Evolutionary conservation across 2,797 vertebrate species (phyloP).

Genomic region (Spheniscus humboldti): DNA sequence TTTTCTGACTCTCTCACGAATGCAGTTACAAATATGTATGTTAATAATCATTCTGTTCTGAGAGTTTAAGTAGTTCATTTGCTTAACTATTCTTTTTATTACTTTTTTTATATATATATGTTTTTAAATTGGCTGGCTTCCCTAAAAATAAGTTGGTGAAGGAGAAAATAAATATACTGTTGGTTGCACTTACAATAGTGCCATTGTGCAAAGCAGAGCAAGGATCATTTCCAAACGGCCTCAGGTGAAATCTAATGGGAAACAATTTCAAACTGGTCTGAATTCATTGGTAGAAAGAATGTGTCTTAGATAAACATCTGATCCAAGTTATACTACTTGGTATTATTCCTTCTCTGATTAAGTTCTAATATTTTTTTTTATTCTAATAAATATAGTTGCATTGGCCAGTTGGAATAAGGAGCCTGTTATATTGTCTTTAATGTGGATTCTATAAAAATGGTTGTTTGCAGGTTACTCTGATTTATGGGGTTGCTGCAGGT

Average conservation of each 20-base stretch:
- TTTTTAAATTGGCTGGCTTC: slow-evolving; percentile 41
- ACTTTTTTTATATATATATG: background rate
- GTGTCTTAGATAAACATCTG: slow-evolving; percentile 77
- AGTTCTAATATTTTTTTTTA: slow-evolving; percentile 50
- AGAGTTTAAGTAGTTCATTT: slow-evolving; percentile 45
- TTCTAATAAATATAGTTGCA: slow-evolving; percentile 66
- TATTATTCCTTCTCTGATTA: slow-evolving; percentile 69
- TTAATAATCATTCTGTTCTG: slow-evolving; percentile 3
- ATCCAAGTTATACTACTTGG: slow-evolving; percentile 69
- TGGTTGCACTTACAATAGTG: slow-evolving; percentile 70
- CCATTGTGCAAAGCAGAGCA: slow-evolving; percentile 69
- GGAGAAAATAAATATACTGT: slow-evolving; percentile 72
- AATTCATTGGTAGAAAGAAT: slow-evolving; percentile 72
- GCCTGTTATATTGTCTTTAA: slow-evolving; percentile 69
- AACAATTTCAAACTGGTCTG: slow-evolving; percentile 71
- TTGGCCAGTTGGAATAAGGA: slow-evolving; percentile 65
- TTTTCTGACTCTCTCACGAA: slow-evolving; percentile 21
- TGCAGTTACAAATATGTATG: background rate
- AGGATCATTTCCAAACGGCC: slow-evolving; percentile 74
- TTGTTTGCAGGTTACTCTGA: slow-evolving; percentile 70
- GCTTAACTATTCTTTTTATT: slow-evolving; percentile 48
- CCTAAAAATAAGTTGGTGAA: slow-evolving; percentile 61
- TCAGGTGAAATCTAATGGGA: slow-evolving; percentile 77
- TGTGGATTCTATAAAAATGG: slow-evolving; percentile 73
- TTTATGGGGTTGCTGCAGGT: slow-evolving; percentile 67